Conservation (phyloP, 2,113 vertebrate genomes). For the Nyctibius bracteatus region DNA sequence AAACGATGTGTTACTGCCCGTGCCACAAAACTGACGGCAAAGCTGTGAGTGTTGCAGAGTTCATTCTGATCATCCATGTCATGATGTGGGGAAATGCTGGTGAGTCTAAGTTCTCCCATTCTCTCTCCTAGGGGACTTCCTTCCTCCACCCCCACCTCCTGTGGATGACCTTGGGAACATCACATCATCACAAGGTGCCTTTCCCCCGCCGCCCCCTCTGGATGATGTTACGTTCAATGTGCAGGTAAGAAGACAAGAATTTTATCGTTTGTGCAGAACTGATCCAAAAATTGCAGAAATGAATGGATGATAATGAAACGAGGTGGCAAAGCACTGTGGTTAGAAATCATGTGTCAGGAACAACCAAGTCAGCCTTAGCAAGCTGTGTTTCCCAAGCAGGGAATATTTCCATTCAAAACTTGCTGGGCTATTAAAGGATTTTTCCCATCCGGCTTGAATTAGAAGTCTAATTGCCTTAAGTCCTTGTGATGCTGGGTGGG, state of each 20-base stretch:
- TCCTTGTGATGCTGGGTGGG: not conserved
- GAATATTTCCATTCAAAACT: slow-evolving; percentile 50
- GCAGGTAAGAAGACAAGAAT: slow-evolving; percentile 57
- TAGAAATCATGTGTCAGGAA: not conserved
- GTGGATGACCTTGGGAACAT: slow-evolving; percentile 68
- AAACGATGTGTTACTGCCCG: not conserved
- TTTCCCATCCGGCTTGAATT: slow-evolving; percentile 60
- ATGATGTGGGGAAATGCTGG: not conserved
- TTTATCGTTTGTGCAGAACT: not conserved
- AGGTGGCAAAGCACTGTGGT: not conserved
- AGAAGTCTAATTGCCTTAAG: slow-evolving; percentile 31
- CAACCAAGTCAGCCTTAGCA: slow-evolving; percentile 6
- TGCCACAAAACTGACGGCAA: not conserved
- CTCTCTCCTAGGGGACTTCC: slow-evolving; percentile 72
- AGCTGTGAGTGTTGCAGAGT: not conserved
- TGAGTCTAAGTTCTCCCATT: not conserved
- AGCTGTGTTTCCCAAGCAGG: slow-evolving; percentile 32
- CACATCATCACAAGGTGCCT: slow-evolving; percentile 60
- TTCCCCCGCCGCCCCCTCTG: slow-evolving; percentile 71
- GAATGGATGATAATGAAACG: not conserved
- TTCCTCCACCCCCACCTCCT: slow-evolving; percentile 80
- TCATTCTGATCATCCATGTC: not conserved
- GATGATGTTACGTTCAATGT: slow-evolving; percentile 53
- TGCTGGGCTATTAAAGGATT: slow-evolving; percentile 39
- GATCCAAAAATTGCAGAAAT: not conserved